A percentile compares a stretch with the other conserved stretches of the same genome.
phyloP scores from a whole-genome alignment of 35 echinoderm and acorn worm species.

The Strongylocentrotus purpuratus region DNA sequence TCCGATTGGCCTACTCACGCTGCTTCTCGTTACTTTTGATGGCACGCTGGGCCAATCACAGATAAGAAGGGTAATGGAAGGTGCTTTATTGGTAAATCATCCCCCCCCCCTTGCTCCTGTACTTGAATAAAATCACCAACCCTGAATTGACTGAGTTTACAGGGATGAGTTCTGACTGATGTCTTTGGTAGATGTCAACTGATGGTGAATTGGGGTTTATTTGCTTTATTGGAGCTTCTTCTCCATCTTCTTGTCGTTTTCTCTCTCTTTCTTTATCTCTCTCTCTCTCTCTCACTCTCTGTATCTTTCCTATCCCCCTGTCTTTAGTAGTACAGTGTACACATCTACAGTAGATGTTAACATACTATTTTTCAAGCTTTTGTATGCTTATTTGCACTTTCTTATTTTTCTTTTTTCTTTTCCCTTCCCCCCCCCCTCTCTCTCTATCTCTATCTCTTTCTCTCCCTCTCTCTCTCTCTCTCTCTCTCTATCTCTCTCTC shows the following conservation, averaged over 20 bases:
- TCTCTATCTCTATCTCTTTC: neutral
- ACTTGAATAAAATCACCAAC: neutral
- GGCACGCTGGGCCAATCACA: neutral
- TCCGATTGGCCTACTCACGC: constrained; percentile 12
- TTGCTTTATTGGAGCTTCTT: neutral
- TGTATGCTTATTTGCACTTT: no score
- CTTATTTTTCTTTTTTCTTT: no score
- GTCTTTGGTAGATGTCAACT: neutral
- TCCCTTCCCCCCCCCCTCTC: no score
- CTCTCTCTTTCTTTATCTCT: neutral
- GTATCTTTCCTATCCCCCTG: no score
- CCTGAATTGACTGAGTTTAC: neutral
- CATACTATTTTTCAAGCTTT: no score
- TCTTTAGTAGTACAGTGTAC: no score
- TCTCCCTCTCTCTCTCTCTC: neutral
- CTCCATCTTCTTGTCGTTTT: neutral
- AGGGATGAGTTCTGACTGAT: neutral
- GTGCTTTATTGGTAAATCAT: constrained; percentile 3
- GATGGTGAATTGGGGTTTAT: neutral
- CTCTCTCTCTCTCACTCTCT: neutral
- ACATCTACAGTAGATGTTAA: no score
- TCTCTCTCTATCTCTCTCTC: neutral
- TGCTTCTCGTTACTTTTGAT: neutral
- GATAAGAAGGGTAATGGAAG: constrained; percentile 2
- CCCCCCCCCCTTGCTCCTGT: neutral